Evolutionary conservation across 92 coral and sea anemone species (phyloP), one percentile per base, ranked within the genome.

Genomic region (Diadumene lineata): DNA sequence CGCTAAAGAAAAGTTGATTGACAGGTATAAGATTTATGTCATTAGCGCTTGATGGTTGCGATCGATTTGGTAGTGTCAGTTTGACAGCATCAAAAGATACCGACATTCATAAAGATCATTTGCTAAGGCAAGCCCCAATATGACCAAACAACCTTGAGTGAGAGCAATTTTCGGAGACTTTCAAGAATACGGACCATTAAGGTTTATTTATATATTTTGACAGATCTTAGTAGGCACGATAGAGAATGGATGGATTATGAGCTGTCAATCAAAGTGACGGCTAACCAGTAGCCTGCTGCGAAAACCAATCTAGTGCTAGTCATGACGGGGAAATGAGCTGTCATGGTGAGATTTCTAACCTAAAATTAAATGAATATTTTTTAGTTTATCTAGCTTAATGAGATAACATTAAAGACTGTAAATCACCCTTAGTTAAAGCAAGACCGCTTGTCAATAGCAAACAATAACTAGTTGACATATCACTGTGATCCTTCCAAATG

Each of bases 291-390:
- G 82, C 97, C 92, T 81, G 88, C 90, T 78, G 93, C 77, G 97
- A 85, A 91, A 91, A 91, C 97, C 97, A 91, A 91, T 91, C 97
- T 84, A 68, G 82, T 80, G 76, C 71, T 81, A 87, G 78, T 86
- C 88, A 60, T 71, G 85, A 78, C 73, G 75, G 90, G 97, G 97
- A 91, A 91, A 86, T 83, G 92, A 91, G 86, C 92, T 91, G 97
- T 87, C 97, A 91, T 70, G 75, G 65, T 75, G 77, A 79, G 93
- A 84, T 82, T 91, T 82, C 92, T 77, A 85, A 85, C 85, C 75
- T 86, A 91, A 91, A 91, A 87, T 91, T 91, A 91, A 91, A 91
- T 88, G 97, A 91, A 91, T 91, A 91, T 88, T 91, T 91, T 84
- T 80, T 86, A 88, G 97, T 91, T 91, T 92, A 91, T 87, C 97